Evolutionary conservation across 2,797 vertebrate genomes (phyloP), one percentile per base, ranked within the genome.

Genomic region (Spatula clypeata): DNA sequence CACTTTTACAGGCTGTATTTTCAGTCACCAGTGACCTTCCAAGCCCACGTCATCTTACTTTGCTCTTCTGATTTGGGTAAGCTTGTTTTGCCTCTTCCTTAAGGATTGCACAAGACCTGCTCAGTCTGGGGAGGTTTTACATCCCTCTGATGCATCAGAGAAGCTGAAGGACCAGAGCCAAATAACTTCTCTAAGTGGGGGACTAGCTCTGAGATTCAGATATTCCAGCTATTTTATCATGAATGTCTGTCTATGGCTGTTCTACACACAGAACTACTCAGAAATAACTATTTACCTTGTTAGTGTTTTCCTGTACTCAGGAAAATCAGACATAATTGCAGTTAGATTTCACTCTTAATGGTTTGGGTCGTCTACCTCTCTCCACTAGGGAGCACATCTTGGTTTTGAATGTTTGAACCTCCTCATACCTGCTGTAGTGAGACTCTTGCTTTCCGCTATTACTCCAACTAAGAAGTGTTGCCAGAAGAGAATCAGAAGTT

Each of bases 361-460:
- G 5, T 47, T 27, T 62, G 10, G 9, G 54, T 92, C 34, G 40
- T 76, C 31, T 26, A 23, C 31, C 17, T 70, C 17, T 58, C 38
- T 77, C 45, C 23, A 60, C 9, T 79, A 45, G 26, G 12, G 12
- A 65, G 26, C 19, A 42, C 3, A 1, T 19, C 36, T 21, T 31
- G 55, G 38, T 31, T 49, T 27, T 61, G n/a, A 42, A 27, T 36
- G 31, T 62, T 49, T 85, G 60, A 85, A 58, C 26, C 70, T 42
- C 16, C 16, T 27, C 7, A 10, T 31, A 0, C 1, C 20, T 49
- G 12, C 26, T 36, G 10, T 15, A 11, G 27, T 0, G 1, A 15
- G 15, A 21, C 16, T 64, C 15, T 72, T 54, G 13, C 36, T 24
- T 76, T 27, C 3, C 1, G 26, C 13, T 2, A 0, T 45, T 47